Evolutionary conservation across 2,888 invertebrate genomes (phyloP).

Genomic region (Ormyrus labotus): DNA sequence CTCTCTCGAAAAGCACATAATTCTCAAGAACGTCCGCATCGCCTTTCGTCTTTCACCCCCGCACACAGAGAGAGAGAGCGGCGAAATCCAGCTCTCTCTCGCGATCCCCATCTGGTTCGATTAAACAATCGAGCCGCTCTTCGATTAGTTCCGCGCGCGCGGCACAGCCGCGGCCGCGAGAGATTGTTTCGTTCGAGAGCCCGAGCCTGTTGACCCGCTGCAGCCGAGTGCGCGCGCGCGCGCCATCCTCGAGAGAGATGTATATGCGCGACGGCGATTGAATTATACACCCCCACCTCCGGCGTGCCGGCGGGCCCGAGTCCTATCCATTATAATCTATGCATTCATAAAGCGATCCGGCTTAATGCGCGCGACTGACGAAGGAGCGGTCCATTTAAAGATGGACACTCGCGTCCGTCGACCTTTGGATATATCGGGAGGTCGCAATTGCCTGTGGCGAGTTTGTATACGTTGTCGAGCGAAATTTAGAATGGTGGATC

Average conservation of each 20-base stretch:
- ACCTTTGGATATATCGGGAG: too few relatives aligned
- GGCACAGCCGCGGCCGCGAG: neutral
- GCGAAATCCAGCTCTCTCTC: neutral
- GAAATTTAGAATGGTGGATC: too few relatives aligned
- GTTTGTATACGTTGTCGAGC: too few relatives aligned
- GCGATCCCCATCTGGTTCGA: constrained; percentile 23
- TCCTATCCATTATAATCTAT: constrained; percentile 42
- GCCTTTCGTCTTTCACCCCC: too few relatives aligned
- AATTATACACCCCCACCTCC: constrained; percentile 33
- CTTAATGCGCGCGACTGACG: constrained; percentile 4
- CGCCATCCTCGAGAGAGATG: neutral
- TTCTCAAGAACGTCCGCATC: too few relatives aligned
- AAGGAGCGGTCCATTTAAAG: too few relatives aligned
- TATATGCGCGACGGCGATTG: constrained; percentile 27
- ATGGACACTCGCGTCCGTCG: too few relatives aligned
- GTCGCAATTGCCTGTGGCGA: too few relatives aligned
- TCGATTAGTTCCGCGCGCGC: constrained; percentile 34
- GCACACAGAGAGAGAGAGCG: too few relatives aligned
- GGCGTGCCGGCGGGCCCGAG: neutral
- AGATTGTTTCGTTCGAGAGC: constrained; percentile 37
- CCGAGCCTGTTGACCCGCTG: constrained; percentile 37
- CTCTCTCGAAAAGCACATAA: too few relatives aligned
- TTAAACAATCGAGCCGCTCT: constrained; percentile 44
- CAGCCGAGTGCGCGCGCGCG: neutral
- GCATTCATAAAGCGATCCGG: constrained; percentile 36